Evolutionary conservation across 2,113 vertebrate genomes (phyloP), one percentile per base, ranked within the genome.

Genomic region (Donacobius atricapilla): DNA sequence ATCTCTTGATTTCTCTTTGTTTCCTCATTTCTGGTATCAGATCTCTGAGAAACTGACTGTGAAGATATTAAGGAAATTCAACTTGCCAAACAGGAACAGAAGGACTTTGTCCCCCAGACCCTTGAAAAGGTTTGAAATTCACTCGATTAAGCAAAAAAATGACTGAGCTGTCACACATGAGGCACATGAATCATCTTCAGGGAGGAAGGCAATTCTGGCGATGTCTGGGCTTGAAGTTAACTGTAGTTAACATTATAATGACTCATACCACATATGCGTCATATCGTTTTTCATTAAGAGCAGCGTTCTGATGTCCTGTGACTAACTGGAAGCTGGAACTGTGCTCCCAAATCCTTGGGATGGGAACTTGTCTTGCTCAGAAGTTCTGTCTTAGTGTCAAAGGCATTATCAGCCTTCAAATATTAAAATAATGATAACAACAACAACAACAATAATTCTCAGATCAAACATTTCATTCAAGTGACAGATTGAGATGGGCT

Each of bases 201-300:
- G 88, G 93, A 94, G 76, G 72, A 86, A 90, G 93, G 65, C 1
- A 15, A 84, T 78, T 65, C 80, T 90, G 80, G 72, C 0, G 1
- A 70, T 96, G 90, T 94, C 96, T 94, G 86, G 93, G 93, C 86
- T 96, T 92, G 88, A 96, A 97, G 96, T 78, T 78, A 90, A 81
- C 75, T 89, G 93, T 95, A 96, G 94, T 96, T 96, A 97, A 90
- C 95, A 94, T 93, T 93, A 83, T 91, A 96, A 94, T 94, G 94
- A 96, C 92, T 97, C 96, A 97, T 71, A 77, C 64, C 94, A 90
- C 57, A 71, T 90, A 93, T 96, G 94, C 93, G 83, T 94, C 94
- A 94, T 79, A 84, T 95, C n/a, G 25, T 48, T 92, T 95, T 96
- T 92, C 95, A 96, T 93, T 94, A 94, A 69, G 83, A 96, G 65